A percentile compares a stretch with the other conserved stretches of the same genome.
These are phyloP conservation scores for Siniperca knerii DNA, from an alignment of 2,113 vertebrate genomes.

Conservation along the genomic window DNA sequence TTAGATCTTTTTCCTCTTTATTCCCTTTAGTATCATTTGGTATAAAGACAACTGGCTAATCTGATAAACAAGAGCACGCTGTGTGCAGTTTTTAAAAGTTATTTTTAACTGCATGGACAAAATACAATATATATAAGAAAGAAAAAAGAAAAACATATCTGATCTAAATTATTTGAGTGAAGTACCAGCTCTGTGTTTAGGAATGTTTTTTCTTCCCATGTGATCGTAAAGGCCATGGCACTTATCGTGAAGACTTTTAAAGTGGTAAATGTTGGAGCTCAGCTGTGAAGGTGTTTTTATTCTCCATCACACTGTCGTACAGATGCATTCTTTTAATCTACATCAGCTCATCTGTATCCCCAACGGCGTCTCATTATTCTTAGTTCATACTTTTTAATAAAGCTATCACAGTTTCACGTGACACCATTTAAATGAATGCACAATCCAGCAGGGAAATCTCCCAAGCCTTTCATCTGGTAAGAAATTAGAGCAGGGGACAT, in stretches of 20 bases:
- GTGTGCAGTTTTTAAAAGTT: not conserved
- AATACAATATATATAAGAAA: not conserved
- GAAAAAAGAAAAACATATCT: not conserved
- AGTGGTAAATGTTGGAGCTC: slow-evolving; percentile 4
- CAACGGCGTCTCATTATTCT: slow-evolving; percentile 50
- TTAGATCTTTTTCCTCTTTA: not conserved
- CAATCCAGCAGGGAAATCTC: slow-evolving; percentile 71
- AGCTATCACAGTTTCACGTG: slow-evolving; percentile 40
- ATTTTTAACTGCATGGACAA: not conserved
- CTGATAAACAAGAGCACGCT: not conserved
- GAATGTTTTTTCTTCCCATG: not conserved
- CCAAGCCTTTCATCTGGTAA: slow-evolving; percentile 69
- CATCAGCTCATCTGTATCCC: slow-evolving; percentile 37
- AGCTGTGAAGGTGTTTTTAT: slow-evolving; percentile 24
- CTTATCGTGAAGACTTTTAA: not conserved
- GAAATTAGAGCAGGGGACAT: slow-evolving; percentile 56
- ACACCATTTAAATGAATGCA: slow-evolving; percentile 53
- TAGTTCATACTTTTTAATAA: slow-evolving; percentile 31
- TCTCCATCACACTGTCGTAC: slow-evolving; percentile 29
- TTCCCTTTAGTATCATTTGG: not conserved
- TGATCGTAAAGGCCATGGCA: not conserved
- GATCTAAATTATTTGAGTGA: not conserved
- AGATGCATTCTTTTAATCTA: slow-evolving; percentile 42
- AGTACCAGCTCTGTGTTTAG: not conserved
- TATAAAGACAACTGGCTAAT: not conserved